Percentiles rank a stretch among this genome's conserved stretches.
Evolutionary conservation across 2,888 invertebrate genomes (phyloP).

Genomic region (Thumatha senex): DNA sequence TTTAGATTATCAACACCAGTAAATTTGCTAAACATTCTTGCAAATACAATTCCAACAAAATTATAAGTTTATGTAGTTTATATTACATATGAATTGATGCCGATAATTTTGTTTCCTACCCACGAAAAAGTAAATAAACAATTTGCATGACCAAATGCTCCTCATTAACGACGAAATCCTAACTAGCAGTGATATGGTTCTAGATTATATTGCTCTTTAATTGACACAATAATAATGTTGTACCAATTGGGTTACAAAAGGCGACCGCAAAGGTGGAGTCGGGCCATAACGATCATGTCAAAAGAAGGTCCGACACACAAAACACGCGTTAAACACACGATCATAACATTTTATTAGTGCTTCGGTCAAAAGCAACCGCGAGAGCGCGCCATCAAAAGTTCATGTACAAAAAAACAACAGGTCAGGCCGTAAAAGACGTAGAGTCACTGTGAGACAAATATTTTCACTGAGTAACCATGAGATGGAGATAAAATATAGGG

Average conservation of each 20-base stretch:
- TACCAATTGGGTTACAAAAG: constrained; percentile 75
- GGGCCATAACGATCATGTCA: constrained; percentile 80
- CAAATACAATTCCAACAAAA: too few relatives aligned
- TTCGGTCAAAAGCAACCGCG: constrained; percentile 81
- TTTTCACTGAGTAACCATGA: constrained; percentile 52
- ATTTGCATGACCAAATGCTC: too few relatives aligned
- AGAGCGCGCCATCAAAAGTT: constrained; percentile 78
- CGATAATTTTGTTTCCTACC: too few relatives aligned
- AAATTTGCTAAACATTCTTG: not conserved
- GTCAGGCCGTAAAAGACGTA: constrained; percentile 78
- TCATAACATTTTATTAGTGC: constrained; percentile 83
- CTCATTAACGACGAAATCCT: constrained; percentile 43
- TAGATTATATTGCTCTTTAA: constrained; percentile 71
- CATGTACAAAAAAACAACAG: constrained; percentile 73
- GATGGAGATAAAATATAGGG: constrained; percentile 45
- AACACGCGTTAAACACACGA: constrained; percentile 83
- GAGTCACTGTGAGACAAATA: constrained; percentile 71
- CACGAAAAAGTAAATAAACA: too few relatives aligned
- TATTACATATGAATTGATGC: too few relatives aligned
- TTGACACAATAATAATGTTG: constrained; percentile 80
- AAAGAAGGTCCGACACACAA: constrained; percentile 80
- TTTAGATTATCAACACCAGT: not conserved
- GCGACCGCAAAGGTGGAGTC: constrained; percentile 75
- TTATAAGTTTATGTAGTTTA: too few relatives aligned
- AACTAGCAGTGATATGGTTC: constrained; percentile 71